Evolutionary conservation across 2,888 invertebrate species (phyloP).

Genomic region (Pasiphila rectangulata): DNA sequence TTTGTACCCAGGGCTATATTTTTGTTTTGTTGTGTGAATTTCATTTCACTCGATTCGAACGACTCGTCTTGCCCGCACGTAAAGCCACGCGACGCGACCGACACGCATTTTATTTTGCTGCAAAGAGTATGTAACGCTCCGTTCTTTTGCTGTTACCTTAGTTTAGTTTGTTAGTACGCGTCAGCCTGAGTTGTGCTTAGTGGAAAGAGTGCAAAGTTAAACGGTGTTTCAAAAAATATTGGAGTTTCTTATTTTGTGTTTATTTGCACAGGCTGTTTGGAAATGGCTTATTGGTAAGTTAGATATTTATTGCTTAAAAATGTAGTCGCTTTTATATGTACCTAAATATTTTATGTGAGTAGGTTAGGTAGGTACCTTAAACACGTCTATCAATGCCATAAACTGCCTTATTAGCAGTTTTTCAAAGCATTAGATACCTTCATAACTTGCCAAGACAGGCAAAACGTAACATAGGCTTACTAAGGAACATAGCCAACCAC

Average conservation of each 20-base stretch:
- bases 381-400: too few species aligned
- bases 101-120: too few species aligned
- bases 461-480: too few species aligned
- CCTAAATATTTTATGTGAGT: too few species aligned
- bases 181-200: neutral
- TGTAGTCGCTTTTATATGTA: too few species aligned
- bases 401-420: too few species aligned
- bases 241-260: neutral
- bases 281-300: constrained; percentile 1
- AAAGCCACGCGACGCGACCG: neutral
- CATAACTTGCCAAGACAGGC: too few species aligned
- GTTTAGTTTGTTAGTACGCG: constrained; percentile 1
- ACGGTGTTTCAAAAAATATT: neutral
- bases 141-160: neutral
- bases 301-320: neutral
- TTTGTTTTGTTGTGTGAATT: constrained; percentile 8
- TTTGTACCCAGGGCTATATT: neutral
- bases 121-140: too few species aligned
- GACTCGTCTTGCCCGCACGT: neutral
- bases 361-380: too few species aligned
- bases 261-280: neutral
- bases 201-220: neutral
- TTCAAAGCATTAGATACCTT: too few species aligned
- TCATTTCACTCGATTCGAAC: constrained; percentile 7
- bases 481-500: too few species aligned